Percentiles rank a stretch among this genome's conserved stretches.
These are phyloP conservation scores for Rambutsinella grinnellia DNA, from an alignment of 2,888 invertebrate genomes.

Conservation along the genomic window DNA sequence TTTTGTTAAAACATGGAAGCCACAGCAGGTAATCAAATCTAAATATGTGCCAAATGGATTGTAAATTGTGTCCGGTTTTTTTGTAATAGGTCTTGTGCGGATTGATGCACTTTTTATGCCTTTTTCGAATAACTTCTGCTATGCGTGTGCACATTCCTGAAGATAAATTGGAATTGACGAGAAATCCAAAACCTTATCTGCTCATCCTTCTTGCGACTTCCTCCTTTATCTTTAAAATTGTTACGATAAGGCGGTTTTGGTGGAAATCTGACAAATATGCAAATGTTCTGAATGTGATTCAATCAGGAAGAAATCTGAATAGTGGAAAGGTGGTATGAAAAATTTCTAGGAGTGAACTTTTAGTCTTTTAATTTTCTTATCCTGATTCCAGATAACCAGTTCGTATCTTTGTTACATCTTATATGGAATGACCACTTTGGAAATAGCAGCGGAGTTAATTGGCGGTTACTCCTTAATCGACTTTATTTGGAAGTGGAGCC, in stretches of 20 bases:
- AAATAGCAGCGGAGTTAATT: not conserved
- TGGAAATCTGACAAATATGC: not conserved
- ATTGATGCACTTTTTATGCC: not conserved
- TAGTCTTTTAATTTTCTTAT: no score
- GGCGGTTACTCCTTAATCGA: not conserved
- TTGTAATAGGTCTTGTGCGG: no score
- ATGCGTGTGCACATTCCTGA: not conserved
- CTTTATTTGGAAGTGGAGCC: not conserved
- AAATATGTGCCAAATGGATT: no score
- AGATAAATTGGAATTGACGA: not conserved
- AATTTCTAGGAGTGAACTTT: no score
- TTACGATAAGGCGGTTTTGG: not conserved
- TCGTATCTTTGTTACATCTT: not conserved
- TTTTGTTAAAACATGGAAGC: no score
- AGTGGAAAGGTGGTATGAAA: no score
- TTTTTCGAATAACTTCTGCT: not conserved
- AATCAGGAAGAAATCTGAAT: not conserved
- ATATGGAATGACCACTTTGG: not conserved
- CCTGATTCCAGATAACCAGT: not conserved
- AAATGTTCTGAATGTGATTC: not conserved
- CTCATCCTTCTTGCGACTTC: not conserved
- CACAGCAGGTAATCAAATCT: no score
- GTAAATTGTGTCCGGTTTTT: no score
- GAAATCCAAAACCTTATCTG: not conserved
- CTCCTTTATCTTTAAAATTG: not conserved